phyloP scores from a whole-genome alignment of 2,888 invertebrate genomes.

The Epirrhoe alternata region DNA sequence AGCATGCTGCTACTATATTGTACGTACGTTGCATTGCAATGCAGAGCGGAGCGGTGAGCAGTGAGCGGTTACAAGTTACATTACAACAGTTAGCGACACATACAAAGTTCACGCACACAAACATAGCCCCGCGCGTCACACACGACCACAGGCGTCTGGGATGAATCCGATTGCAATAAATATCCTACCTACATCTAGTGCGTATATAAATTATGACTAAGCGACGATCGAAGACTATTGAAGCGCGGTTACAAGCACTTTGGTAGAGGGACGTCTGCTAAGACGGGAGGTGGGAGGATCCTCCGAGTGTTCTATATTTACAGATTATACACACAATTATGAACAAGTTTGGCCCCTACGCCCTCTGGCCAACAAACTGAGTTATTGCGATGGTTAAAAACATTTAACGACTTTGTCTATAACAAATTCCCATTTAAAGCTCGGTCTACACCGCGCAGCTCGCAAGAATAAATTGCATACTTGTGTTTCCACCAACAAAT shows the following conservation, averaged over 20 bases:
- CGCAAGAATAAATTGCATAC: too few species aligned
- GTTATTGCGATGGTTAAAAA: background rate
- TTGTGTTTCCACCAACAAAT: too few species aligned
- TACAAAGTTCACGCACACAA: constrained; percentile 39
- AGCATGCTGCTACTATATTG: too few species aligned
- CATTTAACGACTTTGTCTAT: background rate
- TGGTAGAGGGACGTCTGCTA: constrained; percentile 44
- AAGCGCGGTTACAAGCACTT: constrained; percentile 44
- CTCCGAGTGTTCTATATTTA: background rate
- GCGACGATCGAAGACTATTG: constrained; percentile 34
- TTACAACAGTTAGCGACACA: too few species aligned
- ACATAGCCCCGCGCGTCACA: constrained; percentile 36
- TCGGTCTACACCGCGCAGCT: too few species aligned
- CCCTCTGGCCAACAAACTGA: background rate
- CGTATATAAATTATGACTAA: constrained; percentile 40
- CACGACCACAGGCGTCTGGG: background rate
- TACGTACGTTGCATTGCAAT: background rate
- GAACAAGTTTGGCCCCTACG: too few species aligned
- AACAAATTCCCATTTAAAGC: too few species aligned
- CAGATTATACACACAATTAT: too few species aligned
- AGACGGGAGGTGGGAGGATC: constrained; percentile 13
- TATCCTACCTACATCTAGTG: constrained; percentile 45
- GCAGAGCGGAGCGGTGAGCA: background rate
- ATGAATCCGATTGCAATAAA: constrained; percentile 33
- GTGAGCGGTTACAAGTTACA: constrained; percentile 35